These are phyloP conservation scores for Lithophane leautieri DNA, from an alignment of 2,888 invertebrate species.

Conservation along the genomic window DNA sequence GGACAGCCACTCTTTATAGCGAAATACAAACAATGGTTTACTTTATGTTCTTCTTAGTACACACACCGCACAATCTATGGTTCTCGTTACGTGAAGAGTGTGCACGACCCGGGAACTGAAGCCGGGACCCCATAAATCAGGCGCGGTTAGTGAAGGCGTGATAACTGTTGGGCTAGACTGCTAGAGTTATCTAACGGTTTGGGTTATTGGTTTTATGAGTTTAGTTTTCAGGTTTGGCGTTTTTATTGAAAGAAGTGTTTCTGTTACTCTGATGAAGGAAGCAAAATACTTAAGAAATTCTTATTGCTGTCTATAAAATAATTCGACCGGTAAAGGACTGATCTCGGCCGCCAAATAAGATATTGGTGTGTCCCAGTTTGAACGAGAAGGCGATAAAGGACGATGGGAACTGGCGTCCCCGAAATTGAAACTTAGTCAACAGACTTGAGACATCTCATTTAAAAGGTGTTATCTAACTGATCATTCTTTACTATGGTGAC, in stretches of 20 bases:
- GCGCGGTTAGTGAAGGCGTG: conserved; percentile 55
- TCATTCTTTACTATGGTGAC: too few relatives aligned
- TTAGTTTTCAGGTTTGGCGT: neutral
- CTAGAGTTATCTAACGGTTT: conserved; percentile 50
- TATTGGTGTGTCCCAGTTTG: too few relatives aligned
- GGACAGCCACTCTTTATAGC: conserved; percentile 65
- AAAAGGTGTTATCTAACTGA: too few relatives aligned
- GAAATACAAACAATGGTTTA: conserved; percentile 60
- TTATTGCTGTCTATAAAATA: neutral
- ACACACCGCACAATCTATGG: conserved; percentile 60
- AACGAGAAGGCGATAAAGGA: too few relatives aligned
- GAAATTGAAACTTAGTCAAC: too few relatives aligned
- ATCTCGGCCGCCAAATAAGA: neutral
- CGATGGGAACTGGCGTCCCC: too few relatives aligned
- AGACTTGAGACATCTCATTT: too few relatives aligned
- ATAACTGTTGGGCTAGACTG: conserved; percentile 55
- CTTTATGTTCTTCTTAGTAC: conserved; percentile 56
- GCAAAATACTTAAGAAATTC: neutral
- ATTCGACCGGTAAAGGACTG: neutral
- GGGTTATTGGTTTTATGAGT: neutral
- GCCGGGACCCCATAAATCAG: conserved; percentile 64
- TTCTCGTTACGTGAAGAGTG: conserved; percentile 63
- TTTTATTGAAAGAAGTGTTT: neutral
- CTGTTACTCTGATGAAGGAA: neutral
- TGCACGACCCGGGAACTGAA: conserved; percentile 69